Evolutionary conservation across 1,140 invertebrate genomes (phyloP).

Genomic region (Dendrolimus punctatus): DNA sequence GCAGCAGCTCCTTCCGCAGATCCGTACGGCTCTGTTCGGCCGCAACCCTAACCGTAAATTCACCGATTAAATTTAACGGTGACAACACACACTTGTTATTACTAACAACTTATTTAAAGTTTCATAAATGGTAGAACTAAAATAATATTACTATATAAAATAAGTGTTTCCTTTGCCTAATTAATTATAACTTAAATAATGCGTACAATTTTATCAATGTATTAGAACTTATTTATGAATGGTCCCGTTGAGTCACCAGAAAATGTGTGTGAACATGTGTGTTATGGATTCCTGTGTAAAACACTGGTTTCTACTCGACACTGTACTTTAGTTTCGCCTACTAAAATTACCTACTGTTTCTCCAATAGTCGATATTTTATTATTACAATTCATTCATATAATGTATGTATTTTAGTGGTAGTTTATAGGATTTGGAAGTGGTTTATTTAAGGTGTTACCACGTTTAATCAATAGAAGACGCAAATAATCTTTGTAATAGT

Average conservation of each 20-base stretch:
- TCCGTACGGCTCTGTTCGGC: slow-evolving; percentile 94
- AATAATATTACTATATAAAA: slow-evolving; percentile 34
- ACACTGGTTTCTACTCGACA: slow-evolving; percentile 18
- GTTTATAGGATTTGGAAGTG: slow-evolving; percentile 55
- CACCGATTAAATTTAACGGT: slow-evolving; percentile 83
- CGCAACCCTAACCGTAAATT: slow-evolving; percentile 97
- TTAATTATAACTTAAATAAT: slow-evolving; percentile 58
- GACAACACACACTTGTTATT: slow-evolving; percentile 38
- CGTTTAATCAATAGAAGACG: slow-evolving; percentile 23
- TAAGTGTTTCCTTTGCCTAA: slow-evolving; percentile 68
- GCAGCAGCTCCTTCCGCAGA: slow-evolving; percentile 93
- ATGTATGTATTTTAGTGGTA: slow-evolving; percentile 48
- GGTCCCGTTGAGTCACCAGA: slow-evolving; percentile 44
- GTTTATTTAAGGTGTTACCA: slow-evolving; percentile 50
- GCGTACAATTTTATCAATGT: slow-evolving; percentile 63
- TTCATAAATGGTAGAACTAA: slow-evolving; percentile 53
- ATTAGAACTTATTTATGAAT: slow-evolving; percentile 44
- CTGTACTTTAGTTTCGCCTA: slow-evolving; percentile 59
- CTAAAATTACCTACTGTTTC: slow-evolving; percentile 21
- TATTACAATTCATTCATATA: slow-evolving; percentile 64
- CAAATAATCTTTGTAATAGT: slow-evolving; percentile 11
- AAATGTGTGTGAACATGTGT: slow-evolving; percentile 55
- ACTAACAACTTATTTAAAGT: slow-evolving; percentile 53
- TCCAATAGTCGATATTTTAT: slow-evolving; percentile 49
- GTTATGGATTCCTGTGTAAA: slow-evolving; percentile 34